These are phyloP conservation scores for Automeris io DNA, from an alignment of 2,888 invertebrate species.

Conservation along the genomic window DNA sequence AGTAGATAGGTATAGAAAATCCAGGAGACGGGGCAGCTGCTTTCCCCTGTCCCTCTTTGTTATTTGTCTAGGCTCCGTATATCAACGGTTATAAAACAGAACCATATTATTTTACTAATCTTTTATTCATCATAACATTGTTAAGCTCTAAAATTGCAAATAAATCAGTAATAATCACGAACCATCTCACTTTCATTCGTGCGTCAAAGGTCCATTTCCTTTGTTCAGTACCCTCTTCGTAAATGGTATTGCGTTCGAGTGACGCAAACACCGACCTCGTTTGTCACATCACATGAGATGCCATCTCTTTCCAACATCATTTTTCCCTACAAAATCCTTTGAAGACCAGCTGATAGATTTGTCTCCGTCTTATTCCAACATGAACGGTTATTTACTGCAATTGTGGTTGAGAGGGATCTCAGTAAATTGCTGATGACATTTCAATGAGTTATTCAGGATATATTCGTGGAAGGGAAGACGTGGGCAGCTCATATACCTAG, in stretches of 20 bases:
- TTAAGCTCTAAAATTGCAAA: no score
- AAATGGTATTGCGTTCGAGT: slow-evolving; percentile 27
- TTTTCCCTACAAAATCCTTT: slow-evolving; percentile 8
- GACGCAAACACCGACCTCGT: slow-evolving; percentile 42
- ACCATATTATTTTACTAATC: no score
- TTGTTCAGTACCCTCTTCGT: slow-evolving; percentile 39
- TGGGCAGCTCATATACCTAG: not conserved
- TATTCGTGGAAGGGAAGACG: not conserved
- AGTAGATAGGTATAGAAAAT: no score
- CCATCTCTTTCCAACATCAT: slow-evolving; percentile 23
- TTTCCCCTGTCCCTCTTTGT: no score
- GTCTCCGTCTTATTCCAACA: slow-evolving; percentile 19
- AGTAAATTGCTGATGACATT: slow-evolving; percentile 1
- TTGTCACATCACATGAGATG: slow-evolving; percentile 18
- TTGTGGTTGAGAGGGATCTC: slow-evolving; percentile 1
- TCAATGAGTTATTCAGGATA: not conserved
- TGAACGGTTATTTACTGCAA: slow-evolving; percentile 15
- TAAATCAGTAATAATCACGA: no score
- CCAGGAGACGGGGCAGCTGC: no score
- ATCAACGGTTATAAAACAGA: no score
- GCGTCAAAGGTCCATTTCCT: slow-evolving; percentile 19
- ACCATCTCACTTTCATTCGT: slow-evolving; percentile 5
- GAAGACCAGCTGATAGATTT: slow-evolving; percentile 11
- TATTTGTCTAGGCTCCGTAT: no score
- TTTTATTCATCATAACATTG: no score